A percentile compares a stretch with the other conserved stretches of the same genome.
phyloP scores from a whole-genome alignment of 2,888 invertebrate genomes.

The Heliconius hortense region DNA sequence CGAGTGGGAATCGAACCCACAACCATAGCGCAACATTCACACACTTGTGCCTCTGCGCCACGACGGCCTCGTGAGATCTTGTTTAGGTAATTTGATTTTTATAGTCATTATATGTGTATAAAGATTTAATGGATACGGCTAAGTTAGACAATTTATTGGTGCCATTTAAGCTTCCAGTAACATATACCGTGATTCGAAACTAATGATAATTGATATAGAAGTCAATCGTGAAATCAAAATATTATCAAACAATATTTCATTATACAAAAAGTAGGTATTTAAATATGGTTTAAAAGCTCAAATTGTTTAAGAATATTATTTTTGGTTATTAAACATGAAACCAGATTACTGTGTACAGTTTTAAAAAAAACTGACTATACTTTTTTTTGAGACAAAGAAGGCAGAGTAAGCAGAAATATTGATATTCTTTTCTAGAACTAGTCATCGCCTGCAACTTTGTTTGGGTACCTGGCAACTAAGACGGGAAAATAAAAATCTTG shows the following conservation, averaged over 20 bases:
- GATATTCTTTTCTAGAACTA: background rate
- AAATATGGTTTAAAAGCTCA: background rate
- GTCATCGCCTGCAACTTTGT: background rate
- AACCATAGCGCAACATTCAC: too few species aligned
- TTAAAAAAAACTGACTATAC: background rate
- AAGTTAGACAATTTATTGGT: constrained; percentile 32
- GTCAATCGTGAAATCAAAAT: background rate
- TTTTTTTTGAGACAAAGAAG: background rate
- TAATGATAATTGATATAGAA: constrained; percentile 15
- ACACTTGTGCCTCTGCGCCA: too few species aligned
- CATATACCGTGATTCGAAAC: constrained; percentile 2
- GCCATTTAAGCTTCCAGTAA: constrained; percentile 11
- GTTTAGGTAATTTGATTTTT: constrained; percentile 47
- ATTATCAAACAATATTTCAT: constrained; percentile 2
- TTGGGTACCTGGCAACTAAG: background rate
- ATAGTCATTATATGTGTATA: constrained; percentile 35
- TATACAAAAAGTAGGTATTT: background rate
- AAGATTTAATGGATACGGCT: constrained; percentile 21
- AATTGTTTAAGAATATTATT: background rate
- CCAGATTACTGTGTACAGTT: background rate
- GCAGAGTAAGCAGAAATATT: background rate
- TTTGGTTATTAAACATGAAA: background rate
- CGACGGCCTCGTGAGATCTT: constrained; percentile 47
- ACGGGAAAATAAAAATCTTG: background rate
- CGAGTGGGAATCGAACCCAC: too few species aligned